Evolutionary conservation across 2,113 vertebrate species (phyloP).

Genomic region (Lontra canadensis): DNA sequence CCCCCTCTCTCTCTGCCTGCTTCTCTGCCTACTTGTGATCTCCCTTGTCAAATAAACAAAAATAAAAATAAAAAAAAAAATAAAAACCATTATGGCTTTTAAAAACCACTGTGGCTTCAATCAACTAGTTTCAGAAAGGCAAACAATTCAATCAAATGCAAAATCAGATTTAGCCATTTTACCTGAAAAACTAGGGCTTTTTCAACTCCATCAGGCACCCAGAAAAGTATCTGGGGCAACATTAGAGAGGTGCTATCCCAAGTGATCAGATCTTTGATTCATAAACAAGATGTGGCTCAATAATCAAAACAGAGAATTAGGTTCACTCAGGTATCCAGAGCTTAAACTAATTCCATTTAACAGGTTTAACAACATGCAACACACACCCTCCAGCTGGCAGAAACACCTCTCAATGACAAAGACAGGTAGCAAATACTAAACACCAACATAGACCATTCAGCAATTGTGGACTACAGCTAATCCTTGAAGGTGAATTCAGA

Average conservation of each 20-base stretch:
- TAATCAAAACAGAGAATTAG: not conserved
- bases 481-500: not conserved
- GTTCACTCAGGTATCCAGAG: not conserved
- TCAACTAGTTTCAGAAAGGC: not conserved
- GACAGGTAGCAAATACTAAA: not conserved
- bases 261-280: slow-evolving; percentile 7
- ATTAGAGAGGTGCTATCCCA: not conserved
- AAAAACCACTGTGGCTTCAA: not conserved
- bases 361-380: slow-evolving; percentile 6
- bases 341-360: slow-evolving; percentile 27
- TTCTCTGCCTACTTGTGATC: no score
- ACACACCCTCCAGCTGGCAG: not conserved
- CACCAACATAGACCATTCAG: not conserved
- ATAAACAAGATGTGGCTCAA: slow-evolving; percentile 46
- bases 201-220: slow-evolving; percentile 9
- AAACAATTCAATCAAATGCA: not conserved
- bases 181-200: not conserved
- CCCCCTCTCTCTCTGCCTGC: no score
- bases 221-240: not conserved
- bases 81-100: not conserved
- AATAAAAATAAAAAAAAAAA: not conserved
- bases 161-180: not conserved
- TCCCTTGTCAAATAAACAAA: no score
- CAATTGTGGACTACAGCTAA: not conserved
- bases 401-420: not conserved